phyloP scores from a whole-genome alignment of 2,113 vertebrate genomes.

The Serranochromis macrocephalus region DNA sequence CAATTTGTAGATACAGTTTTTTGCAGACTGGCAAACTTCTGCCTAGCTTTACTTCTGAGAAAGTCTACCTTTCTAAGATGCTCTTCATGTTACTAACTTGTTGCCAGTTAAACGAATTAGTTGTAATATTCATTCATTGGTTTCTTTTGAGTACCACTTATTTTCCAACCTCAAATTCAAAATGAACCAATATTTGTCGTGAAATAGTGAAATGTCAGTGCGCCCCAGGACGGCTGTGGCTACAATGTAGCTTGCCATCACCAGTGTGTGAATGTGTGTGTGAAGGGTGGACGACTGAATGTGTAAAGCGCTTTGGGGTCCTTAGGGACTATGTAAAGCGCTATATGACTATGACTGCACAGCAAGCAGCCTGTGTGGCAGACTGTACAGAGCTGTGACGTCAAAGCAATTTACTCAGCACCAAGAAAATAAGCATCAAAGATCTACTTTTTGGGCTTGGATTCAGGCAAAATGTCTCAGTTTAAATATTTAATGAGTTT shows the following conservation, averaged over 20 bases:
- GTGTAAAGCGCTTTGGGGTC: background rate
- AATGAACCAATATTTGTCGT: background rate
- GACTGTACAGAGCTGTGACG: background rate
- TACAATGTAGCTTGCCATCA: background rate
- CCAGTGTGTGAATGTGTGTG: background rate
- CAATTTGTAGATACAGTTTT: background rate
- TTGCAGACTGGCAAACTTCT: background rate
- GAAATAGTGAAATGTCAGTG: background rate
- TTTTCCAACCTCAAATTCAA: background rate
- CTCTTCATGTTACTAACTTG: background rate
- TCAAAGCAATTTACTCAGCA: background rate
- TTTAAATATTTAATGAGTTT: background rate
- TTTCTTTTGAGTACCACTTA: background rate
- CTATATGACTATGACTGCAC: no score
- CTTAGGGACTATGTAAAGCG: background rate
- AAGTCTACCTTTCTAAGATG: background rate
- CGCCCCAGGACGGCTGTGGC: background rate
- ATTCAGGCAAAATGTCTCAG: background rate
- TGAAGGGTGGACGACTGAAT: background rate
- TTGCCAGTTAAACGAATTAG: background rate
- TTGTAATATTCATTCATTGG: background rate
- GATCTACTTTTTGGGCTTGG: background rate
- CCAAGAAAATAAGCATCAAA: background rate
- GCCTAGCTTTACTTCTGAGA: background rate
- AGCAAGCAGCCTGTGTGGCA: background rate